phyloP scores from a whole-genome alignment of 2,888 invertebrate genomes.

The Trichopria drosophilae region DNA sequence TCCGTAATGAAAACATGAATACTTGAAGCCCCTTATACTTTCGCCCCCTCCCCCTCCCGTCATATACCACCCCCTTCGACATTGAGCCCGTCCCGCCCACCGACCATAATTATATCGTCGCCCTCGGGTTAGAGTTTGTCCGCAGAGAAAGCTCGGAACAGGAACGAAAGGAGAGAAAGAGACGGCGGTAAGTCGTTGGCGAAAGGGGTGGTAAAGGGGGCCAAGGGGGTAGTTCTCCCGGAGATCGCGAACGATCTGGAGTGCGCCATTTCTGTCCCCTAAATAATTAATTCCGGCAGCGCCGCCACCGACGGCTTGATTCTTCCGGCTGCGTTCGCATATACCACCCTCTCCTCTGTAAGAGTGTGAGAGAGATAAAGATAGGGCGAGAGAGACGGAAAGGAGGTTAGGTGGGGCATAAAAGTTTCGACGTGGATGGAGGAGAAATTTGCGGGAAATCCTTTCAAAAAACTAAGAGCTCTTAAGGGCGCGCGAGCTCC shows the following conservation, averaged over 20 bases:
- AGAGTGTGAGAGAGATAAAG: constrained; percentile 44
- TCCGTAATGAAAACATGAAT: constrained; percentile 57
- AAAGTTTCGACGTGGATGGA: no score
- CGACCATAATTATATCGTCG: constrained; percentile 57
- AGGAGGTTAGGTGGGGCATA: constrained; percentile 34
- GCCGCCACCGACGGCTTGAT: no score
- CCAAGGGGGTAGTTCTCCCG: constrained; percentile 28
- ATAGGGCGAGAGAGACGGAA: constrained; percentile 37
- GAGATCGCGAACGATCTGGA: constrained; percentile 46
- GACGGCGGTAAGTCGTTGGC: constrained; percentile 18
- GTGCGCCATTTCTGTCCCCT: constrained; percentile 58
- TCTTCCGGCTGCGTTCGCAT: no score
- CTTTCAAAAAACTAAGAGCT: no score
- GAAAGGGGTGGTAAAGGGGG: neutral
- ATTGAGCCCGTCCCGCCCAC: constrained; percentile 44
- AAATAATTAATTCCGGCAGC: constrained; percentile 59
- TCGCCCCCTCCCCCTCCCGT: constrained; percentile 34
- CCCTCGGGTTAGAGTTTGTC: constrained; percentile 51
- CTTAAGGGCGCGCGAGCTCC: no score
- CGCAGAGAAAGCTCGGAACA: constrained; percentile 29
- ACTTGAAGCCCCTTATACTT: constrained; percentile 49
- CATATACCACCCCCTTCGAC: no score
- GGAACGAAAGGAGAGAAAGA: constrained; percentile 15
- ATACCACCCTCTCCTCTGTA: no score
- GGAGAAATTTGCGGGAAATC: no score